Evolutionary conservation across 2,888 invertebrate genomes (phyloP).

Genomic region (Tupiocoris notatus): DNA sequence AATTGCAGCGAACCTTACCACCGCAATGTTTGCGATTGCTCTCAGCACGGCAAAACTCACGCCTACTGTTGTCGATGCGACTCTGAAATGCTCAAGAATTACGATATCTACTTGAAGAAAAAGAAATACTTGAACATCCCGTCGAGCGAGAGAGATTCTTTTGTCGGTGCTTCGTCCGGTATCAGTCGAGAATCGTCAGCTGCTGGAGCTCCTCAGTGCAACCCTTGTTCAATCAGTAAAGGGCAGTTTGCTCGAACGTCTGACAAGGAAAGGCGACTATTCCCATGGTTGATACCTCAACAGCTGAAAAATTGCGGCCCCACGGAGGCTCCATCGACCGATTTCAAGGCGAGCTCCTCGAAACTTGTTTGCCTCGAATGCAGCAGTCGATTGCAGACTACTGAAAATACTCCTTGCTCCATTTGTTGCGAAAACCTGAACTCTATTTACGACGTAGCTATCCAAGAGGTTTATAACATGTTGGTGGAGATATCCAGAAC

Average conservation of each 20-base stretch:
- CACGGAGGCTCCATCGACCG: neutral
- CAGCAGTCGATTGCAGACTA: neutral
- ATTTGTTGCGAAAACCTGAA: conserved; percentile 13
- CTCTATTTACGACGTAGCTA: conserved; percentile 1
- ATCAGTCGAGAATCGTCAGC: neutral
- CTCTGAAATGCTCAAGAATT: neutral
- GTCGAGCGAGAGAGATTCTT: neutral
- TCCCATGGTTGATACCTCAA: neutral
- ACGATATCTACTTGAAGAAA: conserved; percentile 21
- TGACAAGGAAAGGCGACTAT: neutral
- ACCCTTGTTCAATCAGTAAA: neutral
- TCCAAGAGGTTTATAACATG: conserved; percentile 18
- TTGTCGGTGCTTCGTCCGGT: neutral
- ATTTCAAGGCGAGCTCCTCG: neutral
- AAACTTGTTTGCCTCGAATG: neutral
- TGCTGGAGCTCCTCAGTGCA: neutral
- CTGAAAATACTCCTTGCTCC: neutral
- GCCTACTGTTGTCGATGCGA: conserved; percentile 16
- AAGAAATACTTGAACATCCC: conserved; percentile 4
- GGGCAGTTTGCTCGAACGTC: neutral
- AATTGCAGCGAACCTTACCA: conserved; percentile 20
- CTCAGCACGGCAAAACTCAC: conserved; percentile 8
- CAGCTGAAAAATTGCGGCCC: neutral
- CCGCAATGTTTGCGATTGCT: neutral
- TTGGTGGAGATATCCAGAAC: neutral